Evolutionary conservation across 2,888 invertebrate genomes (phyloP).

Genomic region (Macrosiphum euphorbiae): DNA sequence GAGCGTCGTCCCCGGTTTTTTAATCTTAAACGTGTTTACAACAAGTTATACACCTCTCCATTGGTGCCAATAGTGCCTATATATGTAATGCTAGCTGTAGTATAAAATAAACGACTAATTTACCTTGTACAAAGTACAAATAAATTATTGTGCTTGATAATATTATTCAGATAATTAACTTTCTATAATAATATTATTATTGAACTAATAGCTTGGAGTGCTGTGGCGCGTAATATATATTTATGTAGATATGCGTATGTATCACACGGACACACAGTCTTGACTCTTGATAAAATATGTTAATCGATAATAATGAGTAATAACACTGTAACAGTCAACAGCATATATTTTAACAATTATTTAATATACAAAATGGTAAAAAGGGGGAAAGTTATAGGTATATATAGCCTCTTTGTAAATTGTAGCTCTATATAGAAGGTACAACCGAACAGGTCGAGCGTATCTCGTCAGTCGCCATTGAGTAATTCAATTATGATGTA

Average conservation of each 20-base stretch:
- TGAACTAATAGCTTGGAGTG: not conserved
- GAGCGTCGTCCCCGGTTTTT: not conserved
- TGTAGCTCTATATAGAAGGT: not conserved
- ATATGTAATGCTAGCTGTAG: not conserved
- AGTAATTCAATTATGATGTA: not conserved
- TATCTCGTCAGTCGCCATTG: not conserved
- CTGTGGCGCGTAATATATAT: not conserved
- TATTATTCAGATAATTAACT: not conserved
- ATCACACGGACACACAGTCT: not conserved
- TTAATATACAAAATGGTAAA: not conserved
- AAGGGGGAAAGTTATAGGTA: not conserved
- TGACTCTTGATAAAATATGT: not conserved
- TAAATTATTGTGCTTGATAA: not conserved
- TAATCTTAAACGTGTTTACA: not conserved
- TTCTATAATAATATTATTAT: not conserved
- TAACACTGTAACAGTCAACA: not conserved
- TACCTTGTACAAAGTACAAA: not conserved
- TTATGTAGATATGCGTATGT: not conserved
- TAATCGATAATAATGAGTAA: not conserved
- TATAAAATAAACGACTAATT: not conserved
- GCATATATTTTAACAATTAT: no score
- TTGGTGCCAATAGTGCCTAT: not conserved
- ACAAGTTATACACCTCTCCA: not conserved
- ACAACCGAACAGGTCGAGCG: not conserved
- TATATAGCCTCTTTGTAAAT: not conserved